Conservation (phyloP, 2,113 vertebrate species). For the Alethe castanea region DNA sequence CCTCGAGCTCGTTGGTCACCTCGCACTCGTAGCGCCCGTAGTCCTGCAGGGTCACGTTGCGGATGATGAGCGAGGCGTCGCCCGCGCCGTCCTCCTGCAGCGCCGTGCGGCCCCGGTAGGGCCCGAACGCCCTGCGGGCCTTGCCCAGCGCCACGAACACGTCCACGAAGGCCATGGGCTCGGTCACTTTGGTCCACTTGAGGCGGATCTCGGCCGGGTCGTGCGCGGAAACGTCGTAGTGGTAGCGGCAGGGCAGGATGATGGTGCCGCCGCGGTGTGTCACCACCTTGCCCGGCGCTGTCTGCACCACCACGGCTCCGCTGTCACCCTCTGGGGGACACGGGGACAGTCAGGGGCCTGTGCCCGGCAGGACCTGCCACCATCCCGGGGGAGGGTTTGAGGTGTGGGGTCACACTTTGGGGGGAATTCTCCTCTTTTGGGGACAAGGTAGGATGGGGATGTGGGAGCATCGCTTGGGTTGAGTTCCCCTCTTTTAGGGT, state of each 20-base stretch:
- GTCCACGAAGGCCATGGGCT: constrained; percentile 84
- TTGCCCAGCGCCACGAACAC: constrained; percentile 91
- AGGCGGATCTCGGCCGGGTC: constrained; percentile 85
- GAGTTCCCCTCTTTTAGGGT: neutral
- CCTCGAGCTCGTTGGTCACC: constrained; percentile 93
- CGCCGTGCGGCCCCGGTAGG: constrained; percentile 83
- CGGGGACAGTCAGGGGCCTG: accelerated
- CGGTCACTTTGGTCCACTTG: constrained; percentile 94
- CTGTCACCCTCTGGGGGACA: constrained; percentile 76
- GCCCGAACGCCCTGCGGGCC: constrained; percentile 81
- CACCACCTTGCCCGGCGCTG: constrained; percentile 90
- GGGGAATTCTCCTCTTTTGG: too few relatives aligned
- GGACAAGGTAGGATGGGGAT: too few relatives aligned
- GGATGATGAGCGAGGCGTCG: constrained; percentile 90
- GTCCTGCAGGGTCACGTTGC: constrained; percentile 92
- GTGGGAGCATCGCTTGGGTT: neutral
- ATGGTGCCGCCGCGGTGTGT: constrained; percentile 92
- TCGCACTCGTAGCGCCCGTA: constrained; percentile 95
- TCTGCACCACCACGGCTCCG: constrained; percentile 90
- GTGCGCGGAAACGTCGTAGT: constrained; percentile 81
- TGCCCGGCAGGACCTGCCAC: neutral
- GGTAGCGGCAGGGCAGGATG: constrained; percentile 91
- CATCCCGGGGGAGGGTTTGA: neutral
- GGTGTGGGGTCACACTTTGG: too few relatives aligned
- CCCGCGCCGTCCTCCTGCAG: constrained; percentile 81